phyloP scores from a whole-genome alignment of 1,140 invertebrate species.

The Amphibalanus amphitrite region DNA sequence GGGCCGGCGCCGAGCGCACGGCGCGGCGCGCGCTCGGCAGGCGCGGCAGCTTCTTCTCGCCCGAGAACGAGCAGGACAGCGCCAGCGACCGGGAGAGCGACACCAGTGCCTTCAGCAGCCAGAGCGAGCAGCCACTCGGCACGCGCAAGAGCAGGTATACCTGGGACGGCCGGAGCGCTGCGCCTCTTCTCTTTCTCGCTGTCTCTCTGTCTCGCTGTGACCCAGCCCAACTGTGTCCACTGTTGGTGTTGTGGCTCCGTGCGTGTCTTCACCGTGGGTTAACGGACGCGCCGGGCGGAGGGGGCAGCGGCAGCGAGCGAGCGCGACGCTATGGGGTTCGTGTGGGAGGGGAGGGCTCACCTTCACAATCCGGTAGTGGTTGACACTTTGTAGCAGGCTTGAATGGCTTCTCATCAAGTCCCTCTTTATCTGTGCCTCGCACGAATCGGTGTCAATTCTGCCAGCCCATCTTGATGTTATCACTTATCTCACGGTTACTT shows the following conservation, averaged over 20 bases:
- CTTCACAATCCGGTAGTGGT: background rate
- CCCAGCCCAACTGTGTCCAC: background rate
- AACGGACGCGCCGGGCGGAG: background rate
- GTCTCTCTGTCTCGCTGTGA: background rate
- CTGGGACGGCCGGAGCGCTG: background rate
- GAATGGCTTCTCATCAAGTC: background rate
- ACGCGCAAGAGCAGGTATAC: conserved; percentile 44
- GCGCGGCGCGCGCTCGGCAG: background rate
- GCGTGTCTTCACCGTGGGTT: background rate
- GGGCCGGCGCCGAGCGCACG: background rate
- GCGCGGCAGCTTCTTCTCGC: background rate
- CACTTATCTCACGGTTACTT: background rate
- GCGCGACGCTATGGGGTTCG: background rate
- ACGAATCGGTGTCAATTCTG: background rate
- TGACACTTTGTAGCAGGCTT: background rate
- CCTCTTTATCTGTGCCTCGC: background rate
- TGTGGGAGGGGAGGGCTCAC: background rate
- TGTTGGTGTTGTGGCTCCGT: background rate
- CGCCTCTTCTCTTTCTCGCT: background rate
- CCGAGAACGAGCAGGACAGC: conserved; percentile 11
- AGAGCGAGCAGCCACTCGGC: conserved; percentile 64
- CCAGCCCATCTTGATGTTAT: background rate
- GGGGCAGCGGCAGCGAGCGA: too few species aligned
- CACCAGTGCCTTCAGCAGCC: conserved; percentile 69
- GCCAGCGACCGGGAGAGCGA: conserved; percentile 81